Base-by-base conservation (phyloP, 1,140 invertebrate genomes). In the Drosophila subpulchrella region DNA sequence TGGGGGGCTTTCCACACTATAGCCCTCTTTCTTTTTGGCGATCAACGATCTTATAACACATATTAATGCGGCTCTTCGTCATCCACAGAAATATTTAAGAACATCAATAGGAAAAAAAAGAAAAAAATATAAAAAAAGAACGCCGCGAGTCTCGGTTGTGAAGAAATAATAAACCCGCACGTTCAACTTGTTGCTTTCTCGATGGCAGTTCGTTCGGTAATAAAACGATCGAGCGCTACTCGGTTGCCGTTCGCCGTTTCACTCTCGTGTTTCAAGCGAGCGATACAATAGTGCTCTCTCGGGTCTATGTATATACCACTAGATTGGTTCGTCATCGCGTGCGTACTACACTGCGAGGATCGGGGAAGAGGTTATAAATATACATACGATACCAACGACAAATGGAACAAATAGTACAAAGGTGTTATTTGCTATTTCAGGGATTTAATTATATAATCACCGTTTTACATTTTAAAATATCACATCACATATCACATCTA, bases 61-160 rank as follows among this genome's bases (percentile, higher is more conserved):
- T 80, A 75, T 78, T 82, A 83, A 78, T 75, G 56, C 42, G 59
- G 60, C 59, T 67, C 50, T 48, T 54, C 63, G 60, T 83, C 75
- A 83, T 78, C 75, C 72, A 66, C 80, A 32, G 41, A 83, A 83
- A 80, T 76, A 63, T 44, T 65, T 54, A 39, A 60, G 58, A 20
- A 56, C 42, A 68, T 53, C 65, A 60, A 63, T 47, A 42, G 48
- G 57, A 71, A 55, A 60, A 38, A 65, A n/a, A 78, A 59, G 73
- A 10, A 62, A 66, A 51, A 60, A 51, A 36, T 8, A 61, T 3
- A 46, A 50, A 5, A 60, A 60, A 53, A 47, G 17, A 20, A 53
- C 44, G 57, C 13, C 57, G 34, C 34, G 32, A 65, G 20, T 44
- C 5, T 48, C 20, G 38, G 27, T 36, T 48, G 34, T n/a, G 38